Conservation (phyloP, 2,888 invertebrate species). For the Emesis castigata region DNA sequence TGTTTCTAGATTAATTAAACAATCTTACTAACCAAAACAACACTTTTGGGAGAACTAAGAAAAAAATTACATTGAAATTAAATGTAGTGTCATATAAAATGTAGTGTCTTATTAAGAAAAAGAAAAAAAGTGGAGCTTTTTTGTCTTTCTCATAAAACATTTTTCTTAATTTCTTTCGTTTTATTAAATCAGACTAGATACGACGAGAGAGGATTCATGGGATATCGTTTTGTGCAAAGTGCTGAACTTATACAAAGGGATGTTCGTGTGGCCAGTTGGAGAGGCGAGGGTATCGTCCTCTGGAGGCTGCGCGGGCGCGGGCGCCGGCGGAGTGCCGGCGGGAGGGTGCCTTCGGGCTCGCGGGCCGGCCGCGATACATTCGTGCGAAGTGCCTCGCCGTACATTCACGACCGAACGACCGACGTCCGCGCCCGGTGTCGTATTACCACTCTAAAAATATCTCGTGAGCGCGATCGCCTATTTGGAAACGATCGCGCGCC, state of each 20-base stretch:
- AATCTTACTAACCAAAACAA: too few relatives aligned
- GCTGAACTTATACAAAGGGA: conserved; percentile 74
- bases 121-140: too few relatives aligned
- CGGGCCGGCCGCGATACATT: conserved; percentile 73
- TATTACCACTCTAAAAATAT: conserved; percentile 87
- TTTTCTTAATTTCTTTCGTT: too few relatives aligned
- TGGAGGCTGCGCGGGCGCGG: conserved; percentile 74
- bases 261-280: conserved; percentile 63
- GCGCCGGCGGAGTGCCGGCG: conserved; percentile 50
- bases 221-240: conserved; percentile 43
- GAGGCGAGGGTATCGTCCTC: conserved; percentile 81
- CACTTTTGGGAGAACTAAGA: too few relatives aligned
- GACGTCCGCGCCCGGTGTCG: conserved; percentile 85
- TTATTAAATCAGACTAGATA: not conserved
- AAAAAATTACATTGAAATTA: too few relatives aligned
- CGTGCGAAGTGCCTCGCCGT: conserved; percentile 81
- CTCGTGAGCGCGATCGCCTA: conserved; percentile 86
- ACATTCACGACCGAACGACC: conserved; percentile 81
- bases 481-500: conserved; percentile 85
- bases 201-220: conserved; percentile 18
- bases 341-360: conserved; percentile 31
- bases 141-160: too few relatives aligned
- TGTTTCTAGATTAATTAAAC: too few relatives aligned
- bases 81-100: too few relatives aligned
- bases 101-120: too few relatives aligned